Evolutionary conservation across 2,113 vertebrate species (phyloP), one percentile per base, ranked within the genome.

Genomic region (Pampusana beccarii): DNA sequence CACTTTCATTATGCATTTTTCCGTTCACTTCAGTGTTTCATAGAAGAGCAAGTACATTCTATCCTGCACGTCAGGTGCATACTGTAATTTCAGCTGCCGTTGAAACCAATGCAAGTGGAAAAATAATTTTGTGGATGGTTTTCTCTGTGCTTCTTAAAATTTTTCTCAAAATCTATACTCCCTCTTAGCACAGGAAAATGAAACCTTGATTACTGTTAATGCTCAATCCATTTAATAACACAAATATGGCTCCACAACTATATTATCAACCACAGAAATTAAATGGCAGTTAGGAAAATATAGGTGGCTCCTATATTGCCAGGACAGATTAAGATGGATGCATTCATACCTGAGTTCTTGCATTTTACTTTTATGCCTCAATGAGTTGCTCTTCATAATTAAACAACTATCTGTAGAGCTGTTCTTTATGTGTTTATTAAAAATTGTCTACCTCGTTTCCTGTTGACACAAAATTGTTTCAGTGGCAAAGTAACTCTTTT

Each of bases 371-470:
- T 83, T 65, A 53, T 95, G 80, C 42, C 86, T 94, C 33, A 57
- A 0, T 57, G 44, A 48, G 16, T 69, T 89, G 16, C 17, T 89
- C 83, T 94, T 89, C 61, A 80, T 84, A 92, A 93, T 88, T 95
- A 94, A 93, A 29, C 48, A 88, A 40, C 71, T 70, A 64, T 69
- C 50, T 69, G 60, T 78, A 57, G 16, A 80, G 57, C 70, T 94
- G 61, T 80, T 93, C 53, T 90, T 94, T 86, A 85, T 92, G 31
- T 92, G 69, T 93, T 97, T 95, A 82, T 92, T 93, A 93, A 92
- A 95, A 60, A 88, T 74, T 80, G 80, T 94, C 70, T 66, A 73
- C 69, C 88, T 95, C 58, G 53, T 94, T 96, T 90, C 77, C 86
- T 93, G 57, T 92, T 97, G 86, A 73, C 58, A 81, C 16, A 88